Base-by-base conservation (phyloP, 2,888 invertebrate genomes). In the Halictus ligatus region DNA sequence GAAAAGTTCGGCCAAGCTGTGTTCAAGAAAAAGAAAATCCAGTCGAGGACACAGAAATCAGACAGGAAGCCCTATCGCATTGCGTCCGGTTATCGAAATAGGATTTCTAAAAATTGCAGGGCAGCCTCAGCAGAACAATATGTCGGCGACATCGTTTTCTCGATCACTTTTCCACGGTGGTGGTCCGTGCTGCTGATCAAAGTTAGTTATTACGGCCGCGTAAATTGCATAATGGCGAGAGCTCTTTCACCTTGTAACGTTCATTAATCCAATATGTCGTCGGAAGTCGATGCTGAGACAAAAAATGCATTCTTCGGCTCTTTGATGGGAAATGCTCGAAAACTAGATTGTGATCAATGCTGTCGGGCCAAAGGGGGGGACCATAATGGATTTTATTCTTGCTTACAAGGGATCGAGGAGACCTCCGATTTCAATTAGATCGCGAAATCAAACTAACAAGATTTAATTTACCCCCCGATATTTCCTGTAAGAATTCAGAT, bases 161-260 rank as follows among this genome's bases (percentile, higher is more conserved):
- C 76, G 67, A 76, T 78, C 74, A 84, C 73, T 58, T 21, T 60
- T 46, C 40, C 13, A 46, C 15, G 75, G 21, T 35, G 76, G 64
- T 21, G 83, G 79, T 76, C 48, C 46, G 18, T 29, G n/a, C 40
- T 18, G 74, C 69, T 84, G 77, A 80, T 80, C 84, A 85, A 85
- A 84, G 84, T 48, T 21, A 40, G 58, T 69, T 80, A 85, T 77
- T 80, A 84, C 74, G 69, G 58, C 83, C 48, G 35, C 48, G 60
- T 74, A 64, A 75, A 84, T 85, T 83, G 76, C 84, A 60, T 43
- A 74, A 79, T 64, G 72, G 21, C 48, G 18, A 79, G 76, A 35
- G 74, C 60, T 78, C 80, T 80, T 84, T 64, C 76, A 74, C 54
- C 69, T 35, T 25, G 25, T 80, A 73, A 83, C 43, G 50, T 48